Conservation (phyloP, 2,888 invertebrate genomes). For the Pachycephus smyrnensis region DNA sequence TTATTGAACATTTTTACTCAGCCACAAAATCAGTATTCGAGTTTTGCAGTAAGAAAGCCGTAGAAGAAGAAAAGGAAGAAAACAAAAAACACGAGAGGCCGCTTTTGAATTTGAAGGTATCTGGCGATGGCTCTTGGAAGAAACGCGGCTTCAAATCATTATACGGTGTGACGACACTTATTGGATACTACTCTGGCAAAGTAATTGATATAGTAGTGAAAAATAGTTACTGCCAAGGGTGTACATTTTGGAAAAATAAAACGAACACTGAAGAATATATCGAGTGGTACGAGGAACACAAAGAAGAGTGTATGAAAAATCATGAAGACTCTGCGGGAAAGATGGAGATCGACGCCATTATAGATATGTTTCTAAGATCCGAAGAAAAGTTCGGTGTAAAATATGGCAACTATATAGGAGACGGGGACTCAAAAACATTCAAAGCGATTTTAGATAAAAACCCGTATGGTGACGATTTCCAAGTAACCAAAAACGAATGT, state of each 20-base stretch:
- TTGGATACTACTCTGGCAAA: constrained; percentile 26
- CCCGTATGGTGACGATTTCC: not conserved
- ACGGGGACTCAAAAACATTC: constrained; percentile 22
- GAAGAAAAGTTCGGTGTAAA: not conserved
- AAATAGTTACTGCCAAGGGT: constrained; percentile 13
- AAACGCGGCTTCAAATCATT: constrained; percentile 25
- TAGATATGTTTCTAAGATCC: not conserved
- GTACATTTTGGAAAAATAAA: constrained; percentile 18
- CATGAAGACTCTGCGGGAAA: not conserved
- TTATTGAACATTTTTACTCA: constrained; percentile 12
- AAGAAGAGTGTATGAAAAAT: not conserved
- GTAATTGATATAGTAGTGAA: constrained; percentile 24
- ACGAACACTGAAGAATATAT: constrained; percentile 1
- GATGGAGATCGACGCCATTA: constrained; percentile 8
- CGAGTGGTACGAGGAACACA: constrained; percentile 3
- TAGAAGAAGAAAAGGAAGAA: constrained; percentile 25
- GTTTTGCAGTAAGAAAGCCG: constrained; percentile 22
- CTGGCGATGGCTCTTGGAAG: constrained; percentile 27
- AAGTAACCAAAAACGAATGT: not conserved
- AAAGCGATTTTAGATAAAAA: constrained; percentile 8
- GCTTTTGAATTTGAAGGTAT: constrained; percentile 25
- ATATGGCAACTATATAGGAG: constrained; percentile 13
- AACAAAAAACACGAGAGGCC: constrained; percentile 22
- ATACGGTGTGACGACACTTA: constrained; percentile 33
- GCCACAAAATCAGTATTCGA: constrained; percentile 18